These are phyloP conservation scores for Opisthograptis luteolata DNA, from an alignment of 2,888 invertebrate species.

Conservation along the genomic window DNA sequence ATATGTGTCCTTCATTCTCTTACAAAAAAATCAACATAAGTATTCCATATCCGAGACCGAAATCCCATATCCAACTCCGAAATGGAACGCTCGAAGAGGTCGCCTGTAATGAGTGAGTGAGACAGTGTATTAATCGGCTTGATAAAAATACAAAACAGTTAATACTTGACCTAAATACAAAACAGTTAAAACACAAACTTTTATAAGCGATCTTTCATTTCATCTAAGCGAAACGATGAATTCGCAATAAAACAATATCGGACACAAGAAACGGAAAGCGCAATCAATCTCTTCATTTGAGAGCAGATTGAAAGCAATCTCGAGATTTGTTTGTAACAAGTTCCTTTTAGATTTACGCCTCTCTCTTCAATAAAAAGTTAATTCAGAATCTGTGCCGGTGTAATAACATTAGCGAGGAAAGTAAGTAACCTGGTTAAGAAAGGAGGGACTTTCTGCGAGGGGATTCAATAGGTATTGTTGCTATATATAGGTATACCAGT, in stretches of 20 bases:
- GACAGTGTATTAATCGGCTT: no score
- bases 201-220: no score
- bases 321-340: slow-evolving; percentile 21
- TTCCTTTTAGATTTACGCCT: slow-evolving; percentile 9
- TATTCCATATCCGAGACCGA: no score
- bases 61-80: no score
- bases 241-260: slow-evolving; percentile 9
- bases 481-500: no score
- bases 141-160: no score
- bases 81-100: no score
- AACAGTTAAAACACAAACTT: no score
- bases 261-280: slow-evolving; percentile 8
- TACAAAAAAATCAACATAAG: no score
- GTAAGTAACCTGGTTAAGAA: not conserved
- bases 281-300: slow-evolving; percentile 25
- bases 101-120: no score
- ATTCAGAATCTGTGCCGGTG: slow-evolving; percentile 1
- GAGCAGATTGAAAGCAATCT: slow-evolving; percentile 24
- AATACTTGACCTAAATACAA: no score
- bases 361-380: slow-evolving; percentile 9
- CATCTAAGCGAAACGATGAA: slow-evolving; percentile 19
- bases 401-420: slow-evolving; percentile 4
- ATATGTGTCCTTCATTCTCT: no score
- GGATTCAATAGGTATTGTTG: not conserved
- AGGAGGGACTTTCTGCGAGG: not conserved